phyloP scores from a whole-genome alignment of 1,140 invertebrate genomes.

The Mamestra configurata region DNA sequence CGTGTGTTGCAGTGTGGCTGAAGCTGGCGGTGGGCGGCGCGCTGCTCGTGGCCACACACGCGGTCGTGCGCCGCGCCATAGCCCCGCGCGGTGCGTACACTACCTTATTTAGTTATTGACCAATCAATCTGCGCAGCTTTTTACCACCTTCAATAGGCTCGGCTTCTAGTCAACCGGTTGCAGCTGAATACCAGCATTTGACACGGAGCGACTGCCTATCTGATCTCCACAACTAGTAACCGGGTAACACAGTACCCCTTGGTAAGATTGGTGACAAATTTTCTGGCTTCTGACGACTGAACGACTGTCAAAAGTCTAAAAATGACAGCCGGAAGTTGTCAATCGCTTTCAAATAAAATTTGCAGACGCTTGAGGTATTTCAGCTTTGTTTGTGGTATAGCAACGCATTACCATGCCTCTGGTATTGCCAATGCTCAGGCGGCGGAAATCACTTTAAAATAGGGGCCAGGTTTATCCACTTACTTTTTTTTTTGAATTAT shows the following conservation, averaged over 20 bases:
- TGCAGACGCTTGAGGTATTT: not conserved
- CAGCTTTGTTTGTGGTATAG: not conserved
- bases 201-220: too few relatives aligned
- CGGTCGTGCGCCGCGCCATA: constrained; percentile 88
- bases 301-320: too few relatives aligned
- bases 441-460: too few relatives aligned
- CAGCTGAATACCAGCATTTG: too few relatives aligned
- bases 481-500: too few relatives aligned
- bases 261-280: too few relatives aligned
- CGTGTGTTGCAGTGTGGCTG: constrained; percentile 92
- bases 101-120: not conserved
- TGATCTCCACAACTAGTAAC: too few relatives aligned
- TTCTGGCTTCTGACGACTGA: too few relatives aligned
- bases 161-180: not conserved
- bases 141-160: not conserved
- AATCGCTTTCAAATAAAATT: not conserved
- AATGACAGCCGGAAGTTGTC: too few relatives aligned
- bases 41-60: constrained; percentile 92
- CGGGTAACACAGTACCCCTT: too few relatives aligned
- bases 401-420: not conserved
- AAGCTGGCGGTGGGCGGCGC: constrained; percentile 93
- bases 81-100: constrained; percentile 78
- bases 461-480: too few relatives aligned
- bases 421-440: too few relatives aligned
- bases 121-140: not conserved